Percentiles rank a stretch among this genome's conserved stretches.
These are phyloP conservation scores for Eumerus sabulonum DNA, from an alignment of 2,888 invertebrate genomes.

Conservation along the genomic window DNA sequence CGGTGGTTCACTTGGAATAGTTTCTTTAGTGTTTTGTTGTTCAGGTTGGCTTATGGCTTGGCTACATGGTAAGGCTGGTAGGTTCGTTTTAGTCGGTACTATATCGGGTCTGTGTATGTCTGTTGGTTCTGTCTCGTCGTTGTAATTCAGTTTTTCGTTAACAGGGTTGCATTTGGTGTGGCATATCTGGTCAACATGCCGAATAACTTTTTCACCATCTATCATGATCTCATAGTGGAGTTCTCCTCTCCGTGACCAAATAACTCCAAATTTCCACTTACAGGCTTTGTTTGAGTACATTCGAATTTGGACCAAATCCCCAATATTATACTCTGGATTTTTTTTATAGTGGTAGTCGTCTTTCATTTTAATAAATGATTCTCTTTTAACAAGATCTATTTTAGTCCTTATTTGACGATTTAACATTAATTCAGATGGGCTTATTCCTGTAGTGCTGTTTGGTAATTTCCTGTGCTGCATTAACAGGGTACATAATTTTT, in stretches of 20 bases:
- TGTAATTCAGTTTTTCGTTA: not conserved
- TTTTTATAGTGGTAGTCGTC: not conserved
- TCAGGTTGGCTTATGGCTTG: not conserved
- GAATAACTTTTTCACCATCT: conserved; percentile 33
- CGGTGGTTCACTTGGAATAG: not conserved
- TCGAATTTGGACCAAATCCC: conserved; percentile 8
- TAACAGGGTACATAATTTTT: conserved; percentile 27
- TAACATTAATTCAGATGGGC: conserved; percentile 40
- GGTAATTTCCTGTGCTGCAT: conserved; percentile 47
- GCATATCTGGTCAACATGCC: conserved; percentile 39
- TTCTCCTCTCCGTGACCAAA: not conserved
- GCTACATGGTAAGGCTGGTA: not conserved
- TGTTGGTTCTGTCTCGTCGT: no score
- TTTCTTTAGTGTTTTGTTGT: not conserved
- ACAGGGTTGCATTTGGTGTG: conserved; percentile 14
- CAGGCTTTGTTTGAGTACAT: conserved; percentile 18
- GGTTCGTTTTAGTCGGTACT: not conserved
- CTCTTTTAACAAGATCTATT: conserved; percentile 7
- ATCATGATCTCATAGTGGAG: conserved; percentile 14
- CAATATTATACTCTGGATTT: not conserved
- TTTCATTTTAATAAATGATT: not conserved
- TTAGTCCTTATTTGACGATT: not conserved
- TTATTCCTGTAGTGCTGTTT: conserved; percentile 25
- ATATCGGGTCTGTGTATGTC: not conserved
- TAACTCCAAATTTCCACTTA: conserved; percentile 22